Evolutionary conservation across 2,113 vertebrate genomes (phyloP).

Genomic region (Aspiorhynchus laticeps): DNA sequence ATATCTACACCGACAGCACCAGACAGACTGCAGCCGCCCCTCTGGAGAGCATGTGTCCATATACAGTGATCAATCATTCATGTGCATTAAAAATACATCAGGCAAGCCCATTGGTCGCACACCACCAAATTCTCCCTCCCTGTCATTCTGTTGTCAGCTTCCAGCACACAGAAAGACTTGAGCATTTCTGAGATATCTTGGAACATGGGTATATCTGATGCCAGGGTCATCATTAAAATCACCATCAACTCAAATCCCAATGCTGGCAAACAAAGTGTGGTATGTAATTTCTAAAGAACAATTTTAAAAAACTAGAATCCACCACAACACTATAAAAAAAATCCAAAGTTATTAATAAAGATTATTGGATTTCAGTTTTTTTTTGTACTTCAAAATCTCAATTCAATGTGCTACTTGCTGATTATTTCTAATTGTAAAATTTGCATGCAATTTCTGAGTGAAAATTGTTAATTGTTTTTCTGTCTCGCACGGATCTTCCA

Average conservation of each 20-base stretch:
- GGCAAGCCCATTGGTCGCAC: constrained; percentile 62
- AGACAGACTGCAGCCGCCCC: constrained; percentile 2
- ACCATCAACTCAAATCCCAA: background rate
- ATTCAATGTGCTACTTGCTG: no score
- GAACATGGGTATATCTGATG: background rate
- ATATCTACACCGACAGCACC: constrained; percentile 51
- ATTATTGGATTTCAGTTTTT: no score
- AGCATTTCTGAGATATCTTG: background rate
- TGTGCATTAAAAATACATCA: constrained; percentile 72
- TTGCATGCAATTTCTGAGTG: no score
- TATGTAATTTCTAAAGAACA: background rate
- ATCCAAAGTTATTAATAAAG: background rate
- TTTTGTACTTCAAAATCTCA: no score
- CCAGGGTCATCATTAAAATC: background rate
- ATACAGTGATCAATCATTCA: constrained; percentile 71
- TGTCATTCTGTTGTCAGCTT: constrained; percentile 60
- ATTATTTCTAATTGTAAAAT: no score
- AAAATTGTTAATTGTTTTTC: no score
- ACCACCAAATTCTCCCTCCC: constrained; percentile 45
- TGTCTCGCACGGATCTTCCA: no score
- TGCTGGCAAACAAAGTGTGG: background rate
- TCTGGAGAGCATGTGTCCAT: constrained; percentile 52
- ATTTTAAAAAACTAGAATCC: background rate
- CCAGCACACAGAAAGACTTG: constrained; percentile 46
- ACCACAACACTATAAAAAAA: no score